These are phyloP conservation scores for Brenthis daphne DNA, from an alignment of 2,888 invertebrate genomes.

Conservation along the genomic window DNA sequence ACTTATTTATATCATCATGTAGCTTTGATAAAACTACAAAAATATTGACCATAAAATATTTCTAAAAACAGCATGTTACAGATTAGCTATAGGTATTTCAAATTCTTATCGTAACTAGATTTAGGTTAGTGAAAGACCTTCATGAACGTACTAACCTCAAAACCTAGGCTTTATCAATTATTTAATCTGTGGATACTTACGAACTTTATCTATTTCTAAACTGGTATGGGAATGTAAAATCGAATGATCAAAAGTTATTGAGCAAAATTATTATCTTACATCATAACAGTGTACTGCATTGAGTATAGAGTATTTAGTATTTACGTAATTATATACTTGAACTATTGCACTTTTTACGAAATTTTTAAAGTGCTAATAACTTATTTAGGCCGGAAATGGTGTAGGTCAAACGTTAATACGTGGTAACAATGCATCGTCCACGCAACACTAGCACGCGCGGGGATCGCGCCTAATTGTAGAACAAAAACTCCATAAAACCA, in stretches of 20 bases:
- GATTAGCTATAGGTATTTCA: too few species aligned
- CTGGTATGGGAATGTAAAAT: too few species aligned
- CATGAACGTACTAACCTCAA: too few species aligned
- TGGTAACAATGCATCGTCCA: constrained; percentile 60
- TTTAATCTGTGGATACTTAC: too few species aligned
- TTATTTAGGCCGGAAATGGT: constrained; percentile 61
- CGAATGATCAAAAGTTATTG: too few species aligned
- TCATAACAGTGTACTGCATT: too few species aligned
- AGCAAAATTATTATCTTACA: too few species aligned
- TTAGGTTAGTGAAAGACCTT: too few species aligned
- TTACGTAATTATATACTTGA: background rate
- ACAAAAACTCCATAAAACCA: constrained; percentile 75
- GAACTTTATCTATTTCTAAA: too few species aligned
- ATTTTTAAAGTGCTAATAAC: constrained; percentile 68
- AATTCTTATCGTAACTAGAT: too few species aligned
- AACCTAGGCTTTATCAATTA: too few species aligned
- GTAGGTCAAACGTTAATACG: constrained; percentile 60
- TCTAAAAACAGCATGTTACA: background rate
- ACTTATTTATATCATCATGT: constrained; percentile 56
- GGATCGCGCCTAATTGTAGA: constrained; percentile 66
- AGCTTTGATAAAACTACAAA: constrained; percentile 31
- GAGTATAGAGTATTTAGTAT: too few species aligned
- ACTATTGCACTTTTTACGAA: constrained; percentile 38
- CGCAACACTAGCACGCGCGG: constrained; percentile 62
- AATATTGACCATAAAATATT: background rate